Evolutionary conservation across 2,797 vertebrate species (phyloP), one percentile per base, ranked within the genome.

Genomic region (Myotis planiceps): DNA sequence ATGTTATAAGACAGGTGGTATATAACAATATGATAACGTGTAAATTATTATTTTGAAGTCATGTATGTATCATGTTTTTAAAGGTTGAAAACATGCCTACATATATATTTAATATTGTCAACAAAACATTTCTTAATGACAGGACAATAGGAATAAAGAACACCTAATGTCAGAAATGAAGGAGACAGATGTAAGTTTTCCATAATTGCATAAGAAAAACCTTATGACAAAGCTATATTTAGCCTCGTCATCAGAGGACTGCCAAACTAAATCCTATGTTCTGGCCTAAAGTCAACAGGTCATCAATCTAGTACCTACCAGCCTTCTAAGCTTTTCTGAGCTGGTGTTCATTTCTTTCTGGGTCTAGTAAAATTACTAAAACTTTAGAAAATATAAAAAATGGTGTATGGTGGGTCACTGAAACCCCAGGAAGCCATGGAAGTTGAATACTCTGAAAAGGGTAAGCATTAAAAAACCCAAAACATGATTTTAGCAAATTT

Each of bases 111-210:
- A 86, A 82, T 80, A 86, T 65, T 71, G 19, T 29, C 45, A 53
- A 51, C 5, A 88, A 75, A 75, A 58, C n/a, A 65, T 86, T 95
- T 92, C 16, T 19, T 75, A 88, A 68, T 25, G 89, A 88, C 51
- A 89, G 15, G 18, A 49, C 12, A 71, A 58, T 58, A 49, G 47
- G 63, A 72, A 49, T 92, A 84, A 92, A 84, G 25, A 34, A 32
- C 23, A 76, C 13, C 13, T 60, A 45, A 68, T 53, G 37, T 93
- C n/a, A 90, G 27, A 80, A 93, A 75, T 84, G 47, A 82, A 80
- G 88, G 74, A 29, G 37, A 49, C 10, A 5, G 21, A 29, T 78
- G 6, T 90, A 51, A 84, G 37, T 55, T 39, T 80, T 51, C 34
- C 18, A 27, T 84, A 75, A 90, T 82, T 68, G 21, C 78, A 25